Evolutionary conservation across 2,113 vertebrate species (phyloP).

Genomic region (Epinephelus fuscoguttatus): DNA sequence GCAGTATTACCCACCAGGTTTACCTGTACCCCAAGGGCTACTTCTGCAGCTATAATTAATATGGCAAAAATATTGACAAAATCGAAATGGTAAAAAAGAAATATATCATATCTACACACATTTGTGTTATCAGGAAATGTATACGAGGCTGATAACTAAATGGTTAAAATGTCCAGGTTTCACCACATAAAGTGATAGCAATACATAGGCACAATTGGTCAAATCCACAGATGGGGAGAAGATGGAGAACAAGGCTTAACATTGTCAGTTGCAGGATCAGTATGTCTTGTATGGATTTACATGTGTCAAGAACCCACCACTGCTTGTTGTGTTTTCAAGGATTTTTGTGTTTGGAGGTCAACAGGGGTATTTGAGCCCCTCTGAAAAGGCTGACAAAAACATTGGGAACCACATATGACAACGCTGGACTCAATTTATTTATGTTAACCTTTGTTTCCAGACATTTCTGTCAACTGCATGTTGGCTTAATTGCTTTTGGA

Average conservation of each 20-base stretch:
- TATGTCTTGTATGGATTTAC: background rate
- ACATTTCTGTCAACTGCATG: background rate
- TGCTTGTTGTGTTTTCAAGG: background rate
- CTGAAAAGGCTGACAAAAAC: background rate
- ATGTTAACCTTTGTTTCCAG: background rate
- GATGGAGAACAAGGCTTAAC: background rate
- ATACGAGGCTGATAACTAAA: too few relatives aligned
- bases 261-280: background rate
- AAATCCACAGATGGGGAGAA: background rate
- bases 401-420: background rate
- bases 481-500: background rate
- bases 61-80: too few relatives aligned
- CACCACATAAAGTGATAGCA: too few relatives aligned
- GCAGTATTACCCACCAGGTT: too few relatives aligned
- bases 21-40: background rate
- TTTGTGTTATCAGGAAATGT: background rate
- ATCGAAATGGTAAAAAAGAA: too few relatives aligned
- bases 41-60: background rate
- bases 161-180: background rate
- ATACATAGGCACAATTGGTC: background rate
- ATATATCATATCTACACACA: background rate
- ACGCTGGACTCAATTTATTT: background rate
- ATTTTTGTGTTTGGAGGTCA: background rate
- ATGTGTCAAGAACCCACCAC: conserved; percentile 1
- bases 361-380: background rate